Conservation (phyloP, 2,113 vertebrate species). For the Laterallus jamaicensis region DNA sequence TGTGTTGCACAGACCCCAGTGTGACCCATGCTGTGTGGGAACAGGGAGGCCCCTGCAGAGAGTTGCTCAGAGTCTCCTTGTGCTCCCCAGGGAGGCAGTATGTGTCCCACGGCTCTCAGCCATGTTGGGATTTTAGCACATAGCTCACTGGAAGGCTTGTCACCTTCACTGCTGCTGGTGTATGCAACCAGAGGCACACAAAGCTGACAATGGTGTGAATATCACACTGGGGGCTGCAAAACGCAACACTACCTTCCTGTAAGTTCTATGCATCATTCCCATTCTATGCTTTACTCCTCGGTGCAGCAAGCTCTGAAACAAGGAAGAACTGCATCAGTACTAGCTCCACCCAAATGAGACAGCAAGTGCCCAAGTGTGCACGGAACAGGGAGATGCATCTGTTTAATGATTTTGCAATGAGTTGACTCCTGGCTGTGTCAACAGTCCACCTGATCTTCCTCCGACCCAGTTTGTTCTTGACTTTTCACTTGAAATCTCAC, state of each 20-base stretch:
- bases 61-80: neutral
- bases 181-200: neutral
- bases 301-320: neutral
- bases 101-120: fast-evolving
- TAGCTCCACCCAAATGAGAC: neutral
- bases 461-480: neutral
- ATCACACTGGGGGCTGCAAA: neutral
- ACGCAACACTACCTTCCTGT: fast-evolving
- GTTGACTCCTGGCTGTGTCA: neutral
- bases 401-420: neutral
- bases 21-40: fast-evolving
- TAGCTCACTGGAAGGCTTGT: neutral
- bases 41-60: neutral
- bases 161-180: neutral
- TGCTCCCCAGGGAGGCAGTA: neutral
- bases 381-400: neutral
- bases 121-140: neutral
- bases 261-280: neutral
- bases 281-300: neutral
- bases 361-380: neutral
- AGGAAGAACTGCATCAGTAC: neutral
- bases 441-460: neutral
- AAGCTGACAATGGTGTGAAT: neutral
- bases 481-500: neutral
- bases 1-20: neutral